Base-by-base conservation (phyloP, 2,888 invertebrate genomes). In the Harpagoxenus sublaevis region DNA sequence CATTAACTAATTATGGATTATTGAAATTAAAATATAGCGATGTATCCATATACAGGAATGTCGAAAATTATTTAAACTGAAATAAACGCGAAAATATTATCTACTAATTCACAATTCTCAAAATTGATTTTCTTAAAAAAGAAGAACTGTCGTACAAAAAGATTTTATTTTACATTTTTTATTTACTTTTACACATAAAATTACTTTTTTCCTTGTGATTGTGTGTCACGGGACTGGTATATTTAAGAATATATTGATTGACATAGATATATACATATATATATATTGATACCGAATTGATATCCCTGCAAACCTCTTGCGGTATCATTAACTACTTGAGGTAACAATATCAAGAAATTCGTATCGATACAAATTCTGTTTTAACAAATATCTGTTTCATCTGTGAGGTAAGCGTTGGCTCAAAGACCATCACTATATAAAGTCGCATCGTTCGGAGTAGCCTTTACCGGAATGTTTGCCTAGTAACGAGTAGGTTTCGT, bases 401-500 rank as follows among this genome's bases (percentile, higher is more conserved):
- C 28, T 6, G 5, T 42, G 42, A 18, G 18, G 0, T 6, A n/a
- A 53, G 3, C 9, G 9, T 74, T 51, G n/a, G 2, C 31, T 66
- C 9, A 23, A 31, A 68, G 15, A 15, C 66, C 42, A 23, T 42
- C 35, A 23, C 2, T 9, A 48, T 48, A 42, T n/a, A 48, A 48
- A 48, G 12, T 35, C 12, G 8, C 2, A 15, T 53, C 18, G 8
- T 60, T 35, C 35, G 8, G 15, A 51, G 3, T 48, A n/a, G 31
- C 10, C 39, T 63, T 51, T 75, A 39, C 12, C 31, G 48, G 15
- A 55, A 78, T 57, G 55, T 70, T 70, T 45, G 70, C n/a, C 45
- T 45, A 78, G 42, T 78, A 78, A 78, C 42, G n/a, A 68, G 53
- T 66, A 51, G 42, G 42, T 68, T 78, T 68, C 53, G 42, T 68